A percentile compares a stretch with the other conserved stretches of the same genome.
Evolutionary conservation across 2,888 invertebrate genomes (phyloP).

Genomic region (Sialis lutaria): DNA sequence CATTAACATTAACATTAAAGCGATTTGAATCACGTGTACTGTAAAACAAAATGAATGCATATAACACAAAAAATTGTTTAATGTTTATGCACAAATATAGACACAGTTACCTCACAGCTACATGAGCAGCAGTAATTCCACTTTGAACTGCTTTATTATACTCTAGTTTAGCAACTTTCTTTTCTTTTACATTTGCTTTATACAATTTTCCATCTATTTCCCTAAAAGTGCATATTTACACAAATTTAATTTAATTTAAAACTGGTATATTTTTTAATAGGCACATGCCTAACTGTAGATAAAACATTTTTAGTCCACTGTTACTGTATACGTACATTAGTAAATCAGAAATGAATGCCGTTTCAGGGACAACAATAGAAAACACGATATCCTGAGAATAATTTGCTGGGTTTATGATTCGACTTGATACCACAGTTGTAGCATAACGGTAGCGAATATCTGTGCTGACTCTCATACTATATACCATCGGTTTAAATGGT

Average conservation of each 20-base stretch:
- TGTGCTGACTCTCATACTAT: slow-evolving; percentile 41
- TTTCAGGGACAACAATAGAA: slow-evolving; percentile 46
- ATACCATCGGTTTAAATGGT: slow-evolving; percentile 26
- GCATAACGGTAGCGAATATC: slow-evolving; percentile 47
- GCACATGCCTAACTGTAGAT: no score
- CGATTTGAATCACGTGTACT: slow-evolving; percentile 53
- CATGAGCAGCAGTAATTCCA: slow-evolving; percentile 41
- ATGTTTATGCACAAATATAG: no score
- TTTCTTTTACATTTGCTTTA: slow-evolving; percentile 45
- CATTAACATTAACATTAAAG: slow-evolving; percentile 48
- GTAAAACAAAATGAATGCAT: slow-evolving; percentile 3
- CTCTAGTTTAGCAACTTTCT: slow-evolving; percentile 39
- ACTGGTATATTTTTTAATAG: no score
- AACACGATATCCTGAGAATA: slow-evolving; percentile 44
- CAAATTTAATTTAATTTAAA: no score
- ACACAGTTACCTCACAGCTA: slow-evolving; percentile 31
- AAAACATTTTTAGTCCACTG: no score
- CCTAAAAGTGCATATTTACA: slow-evolving; percentile 20
- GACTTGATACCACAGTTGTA: slow-evolving; percentile 42
- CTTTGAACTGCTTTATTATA: slow-evolving; percentile 36
- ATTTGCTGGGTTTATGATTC: slow-evolving; percentile 40
- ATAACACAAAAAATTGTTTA: no score
- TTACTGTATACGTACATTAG: slow-evolving; percentile 29
- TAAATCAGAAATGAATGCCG: slow-evolving; percentile 52
- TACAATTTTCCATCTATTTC: slow-evolving; percentile 42